A percentile compares a stretch with the other conserved stretches of the same genome.
Conservation (phyloP, 2,888 invertebrate genomes). For the Brachycybe producta region DNA sequence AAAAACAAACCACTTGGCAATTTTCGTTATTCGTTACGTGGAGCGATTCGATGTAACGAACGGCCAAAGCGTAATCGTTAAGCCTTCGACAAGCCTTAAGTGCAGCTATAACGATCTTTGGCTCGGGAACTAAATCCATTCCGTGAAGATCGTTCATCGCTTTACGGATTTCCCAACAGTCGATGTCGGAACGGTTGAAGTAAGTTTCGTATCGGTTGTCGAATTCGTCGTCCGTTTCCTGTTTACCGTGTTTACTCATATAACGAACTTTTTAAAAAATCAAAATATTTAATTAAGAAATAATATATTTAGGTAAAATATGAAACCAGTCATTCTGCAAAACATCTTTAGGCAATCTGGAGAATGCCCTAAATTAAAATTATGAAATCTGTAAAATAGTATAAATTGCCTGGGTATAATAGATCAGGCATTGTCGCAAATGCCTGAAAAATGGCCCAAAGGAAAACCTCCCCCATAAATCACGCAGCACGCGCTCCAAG, state of each 20-base stretch:
- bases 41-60: conserved; percentile 82
- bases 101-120: conserved; percentile 71
- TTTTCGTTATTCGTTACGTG: too few relatives aligned
- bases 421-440: too few relatives aligned
- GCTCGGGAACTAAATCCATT: conserved; percentile 86
- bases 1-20: neutral
- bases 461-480: too few relatives aligned
- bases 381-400: neutral
- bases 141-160: conserved; percentile 78
- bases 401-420: conserved; percentile 1
- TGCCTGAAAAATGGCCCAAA: too few relatives aligned
- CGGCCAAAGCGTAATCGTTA: conserved; percentile 84
- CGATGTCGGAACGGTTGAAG: conserved; percentile 75
- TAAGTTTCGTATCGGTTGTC: conserved; percentile 67
- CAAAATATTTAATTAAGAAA: neutral
- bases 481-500: too few relatives aligned
- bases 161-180: conserved; percentile 87
- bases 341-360: too few relatives aligned
- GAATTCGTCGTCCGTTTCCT: conserved; percentile 71
- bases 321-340: too few relatives aligned
- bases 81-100: conserved; percentile 81
- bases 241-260: conserved; percentile 17
- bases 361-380: too few relatives aligned
- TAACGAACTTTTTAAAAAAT: conserved; percentile 7
- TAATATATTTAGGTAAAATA: neutral